Evolutionary conservation across 2,888 invertebrate genomes (phyloP), one percentile per base, ranked within the genome.

Genomic region (Archaeoteleia sp.): DNA sequence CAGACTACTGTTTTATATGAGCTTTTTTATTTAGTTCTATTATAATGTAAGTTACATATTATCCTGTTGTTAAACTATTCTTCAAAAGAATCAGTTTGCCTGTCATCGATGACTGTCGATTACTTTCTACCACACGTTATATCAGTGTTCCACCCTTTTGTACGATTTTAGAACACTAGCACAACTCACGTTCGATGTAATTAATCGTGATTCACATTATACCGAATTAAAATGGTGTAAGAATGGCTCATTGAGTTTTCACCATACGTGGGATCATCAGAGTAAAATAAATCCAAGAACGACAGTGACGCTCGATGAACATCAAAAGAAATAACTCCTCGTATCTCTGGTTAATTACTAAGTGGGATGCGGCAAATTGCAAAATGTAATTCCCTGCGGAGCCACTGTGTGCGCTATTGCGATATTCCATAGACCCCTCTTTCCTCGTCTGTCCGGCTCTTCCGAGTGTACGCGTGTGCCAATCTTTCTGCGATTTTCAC

Each of bases 371-470:
- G 54, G 55, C 60, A 60, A 55, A 61, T 61, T 55, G 60, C 60
- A 61, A 67, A 60, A 60, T 60, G 60, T 61, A 55, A 67, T 67
- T 67, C 60, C 60, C 67, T 37, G 48, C 48, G 54, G 67, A 60
- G 43, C 48, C 49, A 4, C 10, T n/a, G 60, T 55, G 34, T 65
- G 55, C 49, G 51, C 67, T 45, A 29, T 60, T 39, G 35, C 60
- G 40, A 58, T 60, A 49, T 55, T 20, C 55, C 51, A 57, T 43
- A 55, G 62, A 48, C 23, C 55, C 62, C 46, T 30, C 34, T 27
- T 25, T 1, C 57, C 32, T 35, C 43, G 45, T 65, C 53, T 57
- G 57, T 51, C 57, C 53, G 46, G 30, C 29, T 39, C 29, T 46
- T 57, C 39, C 53, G 29, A 20, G 46, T 58, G 46, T 58, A 57